Base-by-base conservation (phyloP, 2,113 vertebrate species). In the Raja brachyura region DNA sequence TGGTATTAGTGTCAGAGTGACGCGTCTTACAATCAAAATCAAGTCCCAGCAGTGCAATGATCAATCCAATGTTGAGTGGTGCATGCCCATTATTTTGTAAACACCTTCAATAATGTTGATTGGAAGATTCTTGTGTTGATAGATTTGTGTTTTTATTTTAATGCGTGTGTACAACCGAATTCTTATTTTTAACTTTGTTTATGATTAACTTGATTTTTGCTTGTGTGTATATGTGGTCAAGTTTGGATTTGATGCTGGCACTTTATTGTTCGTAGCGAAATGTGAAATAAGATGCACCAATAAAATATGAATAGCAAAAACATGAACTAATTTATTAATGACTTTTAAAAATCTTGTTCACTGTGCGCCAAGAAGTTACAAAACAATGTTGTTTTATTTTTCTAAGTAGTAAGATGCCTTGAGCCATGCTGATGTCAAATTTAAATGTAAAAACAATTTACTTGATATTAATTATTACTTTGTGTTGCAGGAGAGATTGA, bases 401-500 rank as follows among this genome's bases (percentile, higher is more conserved):
- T 25, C 39, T 54, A 10, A 8, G 20, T 54, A 20, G n/a, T 22
- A 81, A 20, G 14, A 7, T 81, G 39, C 31, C 54, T 81, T 25
- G n/a, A 28, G 10, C 8, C 56, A 20, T 22, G 33, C 59, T 59
- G 56, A 11, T 88, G 83, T 63, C 4, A 31, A 18, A 63, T 63
- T 88, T 88, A 63, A 63, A 63, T 33, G 61, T 61, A 14, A 86
- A 86, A 13, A 7, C 61, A 63, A 86, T 63, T 85, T 48, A 31
- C 11, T 63, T 31, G 28, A 63, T 63, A 31, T 59, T 63, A 61
- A 48, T n/a, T 33, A 54, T 93, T 66, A 48, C 92, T 39, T 88
- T 31, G 93, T n/a, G 39, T 59, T 93, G 78, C 94, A 97, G 97
- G 94, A 93, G 96, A 96, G 94, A 95, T 97, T 93, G 97, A 98